phyloP scores from a whole-genome alignment of 2,888 invertebrate species.

The Keiferia lycopersicella region DNA sequence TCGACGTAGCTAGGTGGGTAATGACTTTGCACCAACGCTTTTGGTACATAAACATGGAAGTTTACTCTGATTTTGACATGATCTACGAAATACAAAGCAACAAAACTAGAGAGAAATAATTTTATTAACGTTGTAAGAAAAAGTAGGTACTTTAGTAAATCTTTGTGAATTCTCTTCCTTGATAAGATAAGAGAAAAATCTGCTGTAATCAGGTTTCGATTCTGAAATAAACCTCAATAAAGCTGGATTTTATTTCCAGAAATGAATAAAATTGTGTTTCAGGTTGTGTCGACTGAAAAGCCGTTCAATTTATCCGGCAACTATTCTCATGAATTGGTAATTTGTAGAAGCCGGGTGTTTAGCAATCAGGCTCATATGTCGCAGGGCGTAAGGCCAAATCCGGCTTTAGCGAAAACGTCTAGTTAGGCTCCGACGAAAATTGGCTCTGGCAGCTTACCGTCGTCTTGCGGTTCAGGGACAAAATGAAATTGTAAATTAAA shows the following conservation, averaged over 20 bases:
- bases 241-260: not conserved
- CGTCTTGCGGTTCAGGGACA: conserved; percentile 16
- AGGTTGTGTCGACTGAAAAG: not conserved
- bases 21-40: conserved; percentile 19
- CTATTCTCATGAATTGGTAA: conserved; percentile 16
- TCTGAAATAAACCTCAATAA: too few species aligned
- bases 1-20: conserved; percentile 7
- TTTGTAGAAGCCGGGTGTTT: not conserved
- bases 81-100: not conserved
- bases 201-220: too few species aligned
- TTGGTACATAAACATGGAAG: not conserved
- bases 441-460: conserved; percentile 16
- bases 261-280: not conserved
- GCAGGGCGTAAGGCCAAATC: conserved; percentile 8
- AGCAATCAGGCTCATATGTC: conserved; percentile 13
- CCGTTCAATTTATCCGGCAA: not conserved
- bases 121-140: too few species aligned
- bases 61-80: not conserved
- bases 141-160: too few species aligned
- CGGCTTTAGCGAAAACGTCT: conserved; percentile 13
- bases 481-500: conserved; percentile 21
- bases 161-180: too few species aligned
- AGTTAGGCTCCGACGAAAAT: conserved; percentile 14
- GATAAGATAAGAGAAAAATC: too few species aligned
- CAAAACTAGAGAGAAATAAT: too few species aligned